These are phyloP conservation scores for Venustaconcha ellipsiformis DNA, from an alignment of 1,140 invertebrate species.

Conservation along the genomic window DNA sequence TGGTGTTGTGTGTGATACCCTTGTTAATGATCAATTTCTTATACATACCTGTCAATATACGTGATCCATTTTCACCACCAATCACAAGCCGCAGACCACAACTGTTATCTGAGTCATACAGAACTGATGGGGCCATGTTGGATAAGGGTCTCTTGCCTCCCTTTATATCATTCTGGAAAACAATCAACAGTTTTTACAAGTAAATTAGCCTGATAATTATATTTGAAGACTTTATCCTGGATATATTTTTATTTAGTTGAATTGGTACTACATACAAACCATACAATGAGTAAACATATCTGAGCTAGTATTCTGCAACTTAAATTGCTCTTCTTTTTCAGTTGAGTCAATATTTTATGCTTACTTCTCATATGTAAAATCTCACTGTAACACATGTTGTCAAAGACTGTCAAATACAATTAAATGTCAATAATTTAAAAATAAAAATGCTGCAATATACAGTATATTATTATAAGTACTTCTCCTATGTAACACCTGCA, in stretches of 20 bases:
- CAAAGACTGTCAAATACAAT: too few species aligned
- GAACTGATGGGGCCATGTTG: conserved; percentile 46
- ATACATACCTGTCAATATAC: conserved; percentile 48
- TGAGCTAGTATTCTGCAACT: neutral
- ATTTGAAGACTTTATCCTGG: neutral
- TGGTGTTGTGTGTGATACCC: too few species aligned
- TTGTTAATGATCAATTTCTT: neutral
- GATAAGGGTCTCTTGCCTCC: conserved; percentile 51
- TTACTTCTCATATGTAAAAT: neutral
- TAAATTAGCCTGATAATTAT: neutral
- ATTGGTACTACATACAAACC: neutral
- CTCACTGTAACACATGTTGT: too few species aligned
- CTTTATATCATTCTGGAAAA: conserved; percentile 37
- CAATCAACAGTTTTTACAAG: neutral
- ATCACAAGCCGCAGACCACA: conserved; percentile 47
- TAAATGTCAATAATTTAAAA: too few species aligned
- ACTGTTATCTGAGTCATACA: conserved; percentile 41
- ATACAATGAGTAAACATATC: neutral
- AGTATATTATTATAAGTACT: too few species aligned
- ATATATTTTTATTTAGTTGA: neutral
- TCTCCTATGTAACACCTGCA: too few species aligned
- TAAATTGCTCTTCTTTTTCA: neutral
- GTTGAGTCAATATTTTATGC: neutral
- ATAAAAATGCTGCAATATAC: too few species aligned
- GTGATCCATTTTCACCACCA: conserved; percentile 47